Base-by-base conservation (phyloP, 2,113 vertebrate species). In the Lophochroa leadbeateri region DNA sequence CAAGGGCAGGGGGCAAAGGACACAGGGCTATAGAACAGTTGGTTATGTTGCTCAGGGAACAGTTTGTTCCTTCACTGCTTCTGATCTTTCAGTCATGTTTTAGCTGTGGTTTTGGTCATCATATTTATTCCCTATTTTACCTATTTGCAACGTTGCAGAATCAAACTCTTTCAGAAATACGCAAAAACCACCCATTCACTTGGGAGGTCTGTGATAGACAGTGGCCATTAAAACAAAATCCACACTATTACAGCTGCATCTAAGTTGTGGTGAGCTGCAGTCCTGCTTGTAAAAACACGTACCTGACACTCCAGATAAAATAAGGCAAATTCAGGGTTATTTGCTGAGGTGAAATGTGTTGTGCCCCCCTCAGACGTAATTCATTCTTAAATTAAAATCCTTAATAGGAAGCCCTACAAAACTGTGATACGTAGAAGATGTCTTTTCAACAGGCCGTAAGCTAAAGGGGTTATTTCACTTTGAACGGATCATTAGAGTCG, bases 401-500 rank as follows among this genome's bases (percentile, higher is more conserved):
- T 61, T 79, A 29, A 43, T 20, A 58, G 64, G 49, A 90, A 60
- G 33, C 49, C 31, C 28, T 53, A 12, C 27, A 69, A 20, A 50
- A 16, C 4, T 53, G 11, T 31, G 33, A 13, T 65, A n/a, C 12
- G 17, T 86, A 3, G 4, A 55, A 53, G n/a, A 3, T 9, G 6
- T 16, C 17, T 53, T 70, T 53, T 21, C 28, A 57, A 23, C 24
- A 82, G 24, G 8, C 57, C 44, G 2, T 49, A 7, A 70, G 15
- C 31, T 49, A 3, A 55, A 50, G 44, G 44, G 9, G 7, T 33
- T 79, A 7, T 60, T 86, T 70, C n/a, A 7, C 80, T 77, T n/a
- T 4, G 35, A 31, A 5, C 12, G 37, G 25, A 10, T 33, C 12
- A 3, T 43, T 49, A 67, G 50, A 39, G 21, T 81, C 5, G 0